Conservation (phyloP, 2,797 vertebrate species). For the Acanthornis magna region DNA sequence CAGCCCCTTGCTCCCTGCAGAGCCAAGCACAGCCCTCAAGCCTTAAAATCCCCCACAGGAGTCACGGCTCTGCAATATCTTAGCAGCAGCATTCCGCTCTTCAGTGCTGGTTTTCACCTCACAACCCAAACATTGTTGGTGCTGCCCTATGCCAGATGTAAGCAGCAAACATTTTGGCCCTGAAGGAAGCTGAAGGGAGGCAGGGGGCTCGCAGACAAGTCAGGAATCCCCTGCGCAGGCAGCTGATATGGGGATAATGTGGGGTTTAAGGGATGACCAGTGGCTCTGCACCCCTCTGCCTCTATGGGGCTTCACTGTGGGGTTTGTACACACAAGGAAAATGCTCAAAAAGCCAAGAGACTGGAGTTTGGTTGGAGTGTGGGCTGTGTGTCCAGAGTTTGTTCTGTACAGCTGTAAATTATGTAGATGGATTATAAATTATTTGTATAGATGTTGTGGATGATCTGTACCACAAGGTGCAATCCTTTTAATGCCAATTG, state of each 20-base stretch:
- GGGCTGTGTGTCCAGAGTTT: background rate
- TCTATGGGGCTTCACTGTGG: background rate
- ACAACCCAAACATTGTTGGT: background rate
- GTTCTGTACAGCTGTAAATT: slow-evolving; percentile 35
- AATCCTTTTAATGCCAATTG: background rate
- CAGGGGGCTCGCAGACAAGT: background rate
- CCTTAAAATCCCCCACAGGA: background rate
- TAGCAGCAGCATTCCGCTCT: background rate
- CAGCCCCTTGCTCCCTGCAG: background rate
- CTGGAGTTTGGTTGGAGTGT: accelerated
- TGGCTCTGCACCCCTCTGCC: background rate
- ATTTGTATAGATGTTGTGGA: slow-evolving; percentile 44
- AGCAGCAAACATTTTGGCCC: background rate
- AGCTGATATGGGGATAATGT: background rate
- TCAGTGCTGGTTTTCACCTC: background rate
- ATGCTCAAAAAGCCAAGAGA: background rate
- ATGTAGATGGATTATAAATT: slow-evolving; percentile 55
- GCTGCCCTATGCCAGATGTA: background rate
- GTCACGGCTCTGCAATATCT: background rate
- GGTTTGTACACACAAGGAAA: background rate
- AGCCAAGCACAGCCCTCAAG: background rate
- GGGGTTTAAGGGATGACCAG: background rate
- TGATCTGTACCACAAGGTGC: background rate
- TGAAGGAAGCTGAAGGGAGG: background rate
- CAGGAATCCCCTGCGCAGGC: background rate